Conservation (phyloP, 2,113 vertebrate genomes). For the Pterocles burchelli region DNA sequence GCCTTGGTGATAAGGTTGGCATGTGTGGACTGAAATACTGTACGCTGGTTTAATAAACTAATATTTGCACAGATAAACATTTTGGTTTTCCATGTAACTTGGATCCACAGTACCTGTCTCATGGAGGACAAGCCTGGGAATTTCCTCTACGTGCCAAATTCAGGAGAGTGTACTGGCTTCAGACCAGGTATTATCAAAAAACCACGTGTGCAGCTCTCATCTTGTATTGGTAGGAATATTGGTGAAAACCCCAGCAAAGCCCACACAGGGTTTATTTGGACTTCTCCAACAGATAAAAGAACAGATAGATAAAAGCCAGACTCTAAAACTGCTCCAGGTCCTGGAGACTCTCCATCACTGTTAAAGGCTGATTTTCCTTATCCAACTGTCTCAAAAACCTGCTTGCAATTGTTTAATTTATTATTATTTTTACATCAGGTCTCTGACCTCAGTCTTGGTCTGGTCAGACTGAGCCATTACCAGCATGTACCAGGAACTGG, state of each 20-base stretch:
- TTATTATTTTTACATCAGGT: neutral
- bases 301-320: neutral
- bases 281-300: neutral
- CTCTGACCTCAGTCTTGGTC: neutral
- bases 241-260: neutral
- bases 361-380: neutral
- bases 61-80: constrained; percentile 18
- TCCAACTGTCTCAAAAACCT: neutral
- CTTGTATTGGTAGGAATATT: neutral
- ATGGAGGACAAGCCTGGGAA: neutral
- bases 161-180: neutral
- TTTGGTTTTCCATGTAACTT: neutral
- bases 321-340: neutral
- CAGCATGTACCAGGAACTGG: neutral
- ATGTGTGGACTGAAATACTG: neutral
- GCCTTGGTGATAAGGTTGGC: neutral
- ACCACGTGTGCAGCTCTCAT: neutral
- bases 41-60: constrained; percentile 37
- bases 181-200: neutral
- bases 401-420: neutral
- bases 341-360: neutral
- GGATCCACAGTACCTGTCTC: neutral
- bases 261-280: neutral
- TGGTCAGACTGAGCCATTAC: neutral
- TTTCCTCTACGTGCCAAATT: neutral